Conservation (phyloP, 1,140 invertebrate genomes). For the Ceratosolen fusciceps region DNA sequence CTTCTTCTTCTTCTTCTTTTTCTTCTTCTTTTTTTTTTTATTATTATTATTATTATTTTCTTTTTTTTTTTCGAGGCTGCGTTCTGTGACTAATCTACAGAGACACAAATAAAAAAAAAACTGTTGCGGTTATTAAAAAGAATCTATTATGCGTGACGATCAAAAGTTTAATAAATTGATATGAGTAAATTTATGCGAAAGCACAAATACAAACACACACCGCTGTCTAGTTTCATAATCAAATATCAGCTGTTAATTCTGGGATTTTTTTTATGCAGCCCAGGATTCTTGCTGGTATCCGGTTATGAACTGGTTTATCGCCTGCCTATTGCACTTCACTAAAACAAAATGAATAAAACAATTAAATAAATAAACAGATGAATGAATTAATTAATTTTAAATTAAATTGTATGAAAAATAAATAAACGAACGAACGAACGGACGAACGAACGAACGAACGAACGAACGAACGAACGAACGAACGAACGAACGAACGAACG, state of each 20-base stretch:
- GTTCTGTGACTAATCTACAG: conserved; percentile 67
- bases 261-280: conserved; percentile 76
- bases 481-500: no score
- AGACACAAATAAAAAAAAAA: conserved; percentile 46
- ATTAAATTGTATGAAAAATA: no score
- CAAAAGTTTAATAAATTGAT: conserved; percentile 51
- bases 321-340: conserved; percentile 65
- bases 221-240: conserved; percentile 74
- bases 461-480: no score
- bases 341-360: conserved; percentile 50
- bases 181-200: conserved; percentile 48
- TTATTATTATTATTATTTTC: no score
- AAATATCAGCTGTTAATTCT: conserved; percentile 99
- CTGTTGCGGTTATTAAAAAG: conserved; percentile 25
- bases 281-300: conserved; percentile 90
- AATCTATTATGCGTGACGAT: conserved; percentile 10
- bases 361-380: conserved; percentile 21
- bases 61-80: conserved; percentile 45
- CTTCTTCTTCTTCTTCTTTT: no score
- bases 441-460: no score
- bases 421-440: no score
- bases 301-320: conserved; percentile 71
- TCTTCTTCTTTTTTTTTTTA: no score
- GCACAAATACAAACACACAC: conserved; percentile 57
- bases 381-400: no score